Evolutionary conservation across 2,113 vertebrate species (phyloP).

Genomic region (Pao palembangensis): DNA sequence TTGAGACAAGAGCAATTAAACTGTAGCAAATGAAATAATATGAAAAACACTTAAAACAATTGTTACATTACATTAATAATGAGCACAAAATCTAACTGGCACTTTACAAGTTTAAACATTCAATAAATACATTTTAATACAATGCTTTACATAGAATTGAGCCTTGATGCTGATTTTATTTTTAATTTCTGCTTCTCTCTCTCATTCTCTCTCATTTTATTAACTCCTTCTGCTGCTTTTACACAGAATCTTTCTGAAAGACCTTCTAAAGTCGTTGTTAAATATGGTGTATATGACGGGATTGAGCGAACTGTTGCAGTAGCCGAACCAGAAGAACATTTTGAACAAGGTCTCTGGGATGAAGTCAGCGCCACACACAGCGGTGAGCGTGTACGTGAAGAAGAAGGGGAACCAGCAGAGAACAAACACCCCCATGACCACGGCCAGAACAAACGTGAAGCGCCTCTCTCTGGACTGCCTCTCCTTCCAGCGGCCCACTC

Average conservation of each 20-base stretch:
- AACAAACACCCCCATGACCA: constrained; percentile 93
- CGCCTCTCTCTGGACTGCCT: constrained; percentile 87
- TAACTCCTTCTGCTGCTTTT: constrained; percentile 31
- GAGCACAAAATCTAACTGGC: constrained; percentile 5
- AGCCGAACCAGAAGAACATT: constrained; percentile 94
- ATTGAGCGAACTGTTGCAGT: constrained; percentile 87
- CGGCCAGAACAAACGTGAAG: constrained; percentile 82
- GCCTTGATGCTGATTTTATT: no score
- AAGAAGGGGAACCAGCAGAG: constrained; percentile 97
- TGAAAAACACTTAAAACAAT: neutral
- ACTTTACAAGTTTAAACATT: constrained; percentile 4
- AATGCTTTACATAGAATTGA: constrained; percentile 7
- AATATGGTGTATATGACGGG: constrained; percentile 93
- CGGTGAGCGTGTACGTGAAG: constrained; percentile 88
- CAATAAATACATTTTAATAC: constrained; percentile 8
- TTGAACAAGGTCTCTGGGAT: constrained; percentile 86
- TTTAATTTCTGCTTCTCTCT: no score
- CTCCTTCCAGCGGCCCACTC: constrained; percentile 80
- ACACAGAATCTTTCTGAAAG: constrained; percentile 92
- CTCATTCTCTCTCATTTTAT: constrained; percentile 4
- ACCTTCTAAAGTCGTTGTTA: constrained; percentile 89
- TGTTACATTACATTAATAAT: neutral
- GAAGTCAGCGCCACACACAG: constrained; percentile 75
- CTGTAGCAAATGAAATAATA: no score
- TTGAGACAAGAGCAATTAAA: no score